phyloP scores from a whole-genome alignment of 2,888 invertebrate genomes.

The Encarsia formosa region DNA sequence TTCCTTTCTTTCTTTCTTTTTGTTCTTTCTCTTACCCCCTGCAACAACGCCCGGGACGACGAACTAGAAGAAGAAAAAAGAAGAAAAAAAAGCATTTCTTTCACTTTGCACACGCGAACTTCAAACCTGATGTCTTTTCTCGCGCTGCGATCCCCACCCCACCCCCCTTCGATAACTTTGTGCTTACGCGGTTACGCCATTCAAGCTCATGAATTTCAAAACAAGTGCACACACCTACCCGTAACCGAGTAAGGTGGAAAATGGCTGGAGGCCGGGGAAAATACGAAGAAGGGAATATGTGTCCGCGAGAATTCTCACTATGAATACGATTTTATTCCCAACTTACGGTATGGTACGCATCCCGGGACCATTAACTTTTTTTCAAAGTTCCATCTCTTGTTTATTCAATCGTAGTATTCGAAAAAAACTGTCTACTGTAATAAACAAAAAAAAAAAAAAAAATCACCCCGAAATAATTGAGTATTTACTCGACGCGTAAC shows the following conservation, averaged over 20 bases:
- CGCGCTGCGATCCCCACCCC: conserved; percentile 12
- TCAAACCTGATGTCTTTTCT: conserved; percentile 23
- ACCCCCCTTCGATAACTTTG: conserved; percentile 28
- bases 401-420: no score
- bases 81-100: conserved; percentile 16
- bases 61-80: conserved; percentile 1
- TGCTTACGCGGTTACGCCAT: conserved; percentile 37
- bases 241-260: not conserved
- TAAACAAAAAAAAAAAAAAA: no score
- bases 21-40: no score
- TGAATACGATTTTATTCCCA: not conserved
- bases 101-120: conserved; percentile 21
- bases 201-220: conserved; percentile 42
- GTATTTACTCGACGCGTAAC: no score
- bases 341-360: no score
- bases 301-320: conserved; percentile 1
- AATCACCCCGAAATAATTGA: no score
- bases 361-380: no score
- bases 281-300: not conserved
- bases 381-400: no score
- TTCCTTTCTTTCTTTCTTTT: no score
- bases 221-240: conserved; percentile 19
- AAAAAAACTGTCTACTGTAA: no score
- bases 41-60: no score
- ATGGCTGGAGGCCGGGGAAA: not conserved